Evolutionary conservation across 2,113 vertebrate species (phyloP), one percentile per base, ranked within the genome.

Genomic region (Passer domesticus): DNA sequence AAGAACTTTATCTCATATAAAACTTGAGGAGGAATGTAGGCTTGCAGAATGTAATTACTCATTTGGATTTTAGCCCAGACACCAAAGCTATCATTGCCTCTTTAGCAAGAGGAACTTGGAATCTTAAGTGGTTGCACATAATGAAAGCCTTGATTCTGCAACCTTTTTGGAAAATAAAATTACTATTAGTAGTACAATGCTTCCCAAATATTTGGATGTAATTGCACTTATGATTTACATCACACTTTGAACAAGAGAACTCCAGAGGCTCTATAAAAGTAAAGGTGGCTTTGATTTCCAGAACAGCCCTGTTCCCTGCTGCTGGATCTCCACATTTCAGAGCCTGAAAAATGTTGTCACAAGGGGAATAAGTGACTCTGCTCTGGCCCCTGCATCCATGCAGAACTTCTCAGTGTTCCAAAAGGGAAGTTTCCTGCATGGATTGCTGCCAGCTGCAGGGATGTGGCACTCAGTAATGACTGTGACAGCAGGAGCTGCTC

Each of bases 11-110:
- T 93, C 80, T 90, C 84, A 72, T 94, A 94, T 78, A 92, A 93
- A 96, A 96, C 76, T 93, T 93, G 85, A 89, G 43, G 90, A 87
- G 83, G 44, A 96, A 95, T 87, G 86, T 90, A 64, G 80, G 49
- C 92, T 93, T 86, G 73, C 83, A 95, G 86, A 92, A 92, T 75
- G 66, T 78, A 96, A 96, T 96, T 97, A 96, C 83, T 95, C 86
- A 79, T 94, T 96, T 97, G 95, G 96, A 94, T 89, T 50, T 87
- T 64, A 84, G 94, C 96, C 96, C 95, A 90, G 86, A 50, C 73
- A 79, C 80, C 62, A 92, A 84, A 96, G 64, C 90, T 84, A 95
- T 96, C 92, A 89, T 90, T 90, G 90, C 73, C 77, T 93, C 83
- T 93, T 92, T 90, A 96, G 80, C 73, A 66, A 86, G 92, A 95